phyloP scores from a whole-genome alignment of 2,113 vertebrate species.

The Protomyctophum bolini region DNA sequence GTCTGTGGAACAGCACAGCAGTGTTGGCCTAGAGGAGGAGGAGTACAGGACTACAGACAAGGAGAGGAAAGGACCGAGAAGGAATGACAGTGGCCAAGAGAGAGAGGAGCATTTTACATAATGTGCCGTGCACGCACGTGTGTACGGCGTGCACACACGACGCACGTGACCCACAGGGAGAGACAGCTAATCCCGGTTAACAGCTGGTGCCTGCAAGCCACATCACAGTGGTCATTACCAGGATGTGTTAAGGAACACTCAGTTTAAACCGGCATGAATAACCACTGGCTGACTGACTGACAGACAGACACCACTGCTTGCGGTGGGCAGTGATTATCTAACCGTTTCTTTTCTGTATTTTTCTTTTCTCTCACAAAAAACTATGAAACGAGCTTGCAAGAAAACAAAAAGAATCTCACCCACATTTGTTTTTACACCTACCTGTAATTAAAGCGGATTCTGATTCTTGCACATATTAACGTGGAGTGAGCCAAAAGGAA shows the following conservation, averaged over 20 bases:
- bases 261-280: too few species aligned
- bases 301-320: too few species aligned
- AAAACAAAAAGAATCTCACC: too few species aligned
- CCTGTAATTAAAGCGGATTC: too few species aligned
- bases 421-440: too few species aligned
- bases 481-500: too few species aligned
- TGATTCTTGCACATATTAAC: too few species aligned
- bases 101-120: background rate
- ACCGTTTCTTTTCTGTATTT: too few species aligned
- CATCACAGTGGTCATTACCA: constrained; percentile 7
- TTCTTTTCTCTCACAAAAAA: too few species aligned
- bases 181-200: constrained; percentile 42
- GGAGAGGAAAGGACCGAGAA: background rate
- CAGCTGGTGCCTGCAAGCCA: constrained; percentile 24
- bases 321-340: too few species aligned
- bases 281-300: too few species aligned
- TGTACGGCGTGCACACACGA: background rate
- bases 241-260: constrained; percentile 6
- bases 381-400: too few species aligned
- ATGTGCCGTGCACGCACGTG: background rate
- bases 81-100: background rate
- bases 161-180: constrained; percentile 3
- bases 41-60: background rate
- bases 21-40: background rate
- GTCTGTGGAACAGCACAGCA: background rate